Conservation (phyloP, 2,888 invertebrate species). For the Cyclophora punctaria region DNA sequence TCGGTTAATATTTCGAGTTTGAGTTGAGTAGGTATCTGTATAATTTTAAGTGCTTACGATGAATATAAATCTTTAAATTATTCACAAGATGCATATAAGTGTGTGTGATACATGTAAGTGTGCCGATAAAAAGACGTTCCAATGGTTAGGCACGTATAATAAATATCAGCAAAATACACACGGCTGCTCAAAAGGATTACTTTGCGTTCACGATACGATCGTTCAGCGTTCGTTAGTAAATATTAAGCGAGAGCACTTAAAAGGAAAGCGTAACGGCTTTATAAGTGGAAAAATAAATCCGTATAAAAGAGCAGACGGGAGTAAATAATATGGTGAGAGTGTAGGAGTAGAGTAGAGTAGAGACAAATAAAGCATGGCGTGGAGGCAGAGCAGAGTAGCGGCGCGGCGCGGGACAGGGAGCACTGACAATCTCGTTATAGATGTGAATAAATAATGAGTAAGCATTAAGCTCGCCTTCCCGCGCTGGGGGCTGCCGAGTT, state of each 20-base stretch:
- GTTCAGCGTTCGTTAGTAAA: conserved; percentile 13
- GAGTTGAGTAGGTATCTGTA: too few species aligned
- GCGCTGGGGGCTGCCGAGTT: conserved; percentile 41
- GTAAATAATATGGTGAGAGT: conserved; percentile 31
- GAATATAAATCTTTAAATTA: too few species aligned
- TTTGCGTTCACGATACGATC: conserved; percentile 20
- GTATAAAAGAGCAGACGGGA: conserved; percentile 47
- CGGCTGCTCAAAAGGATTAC: conserved; percentile 1
- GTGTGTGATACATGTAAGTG: too few species aligned
- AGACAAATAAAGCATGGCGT: conserved; percentile 44
- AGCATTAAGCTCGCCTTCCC: conserved; percentile 59
- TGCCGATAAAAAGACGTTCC: too few species aligned
- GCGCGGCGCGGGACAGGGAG: conserved; percentile 39
- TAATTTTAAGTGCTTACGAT: too few species aligned
- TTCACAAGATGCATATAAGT: too few species aligned
- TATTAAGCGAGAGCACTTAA: conserved; percentile 29
- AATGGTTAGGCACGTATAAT: too few species aligned
- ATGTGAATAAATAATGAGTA: conserved; percentile 73
- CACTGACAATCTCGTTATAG: conserved; percentile 70
- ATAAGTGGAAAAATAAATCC: conserved; percentile 51
- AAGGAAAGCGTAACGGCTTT: conserved; percentile 49
- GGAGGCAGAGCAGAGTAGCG: conserved; percentile 34
- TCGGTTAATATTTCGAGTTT: too few species aligned
- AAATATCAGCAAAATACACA: too few species aligned
- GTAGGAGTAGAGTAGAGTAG: conserved; percentile 27